phyloP scores from a whole-genome alignment of 1,140 invertebrate genomes.

The Halesus radiatus region DNA sequence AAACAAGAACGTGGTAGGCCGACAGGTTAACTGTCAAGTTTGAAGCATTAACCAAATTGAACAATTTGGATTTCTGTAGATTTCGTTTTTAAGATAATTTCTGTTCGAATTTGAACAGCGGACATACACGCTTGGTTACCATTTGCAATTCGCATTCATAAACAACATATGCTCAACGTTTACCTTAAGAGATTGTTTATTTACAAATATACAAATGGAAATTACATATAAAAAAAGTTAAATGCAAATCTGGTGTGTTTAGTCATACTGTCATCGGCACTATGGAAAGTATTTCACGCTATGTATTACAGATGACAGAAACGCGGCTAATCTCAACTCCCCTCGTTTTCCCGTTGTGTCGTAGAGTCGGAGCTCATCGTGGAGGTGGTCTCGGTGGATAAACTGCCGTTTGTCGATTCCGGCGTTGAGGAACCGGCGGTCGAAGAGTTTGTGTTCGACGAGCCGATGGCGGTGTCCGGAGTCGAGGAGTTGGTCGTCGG shows the following conservation, averaged over 20 bases:
- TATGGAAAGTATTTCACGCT: conserved; percentile 11
- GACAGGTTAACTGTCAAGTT: no score
- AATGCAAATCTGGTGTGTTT: conserved; percentile 38
- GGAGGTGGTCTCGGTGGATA: conserved; percentile 22
- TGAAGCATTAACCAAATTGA: no score
- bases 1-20: no score
- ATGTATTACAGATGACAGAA: conserved; percentile 40
- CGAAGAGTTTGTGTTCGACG: not conserved
- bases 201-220: conserved; percentile 41
- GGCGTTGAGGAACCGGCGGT: conserved; percentile 15
- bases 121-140: no score
- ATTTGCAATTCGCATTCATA: no score
- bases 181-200: conserved; percentile 17
- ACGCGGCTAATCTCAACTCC: conserved; percentile 23
- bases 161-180: no score
- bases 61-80: no score
- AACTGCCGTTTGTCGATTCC: conserved; percentile 22
- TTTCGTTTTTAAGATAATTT: no score
- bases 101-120: no score
- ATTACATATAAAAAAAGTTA: conserved; percentile 31
- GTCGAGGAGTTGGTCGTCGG: conserved; percentile 9
- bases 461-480: conserved; percentile 4
- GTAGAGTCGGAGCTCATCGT: conserved; percentile 24
- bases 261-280: conserved; percentile 13
- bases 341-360: not conserved